Base-by-base conservation (phyloP, 2,797 vertebrate species). In the Tokudaia tokunoshimensis region DNA sequence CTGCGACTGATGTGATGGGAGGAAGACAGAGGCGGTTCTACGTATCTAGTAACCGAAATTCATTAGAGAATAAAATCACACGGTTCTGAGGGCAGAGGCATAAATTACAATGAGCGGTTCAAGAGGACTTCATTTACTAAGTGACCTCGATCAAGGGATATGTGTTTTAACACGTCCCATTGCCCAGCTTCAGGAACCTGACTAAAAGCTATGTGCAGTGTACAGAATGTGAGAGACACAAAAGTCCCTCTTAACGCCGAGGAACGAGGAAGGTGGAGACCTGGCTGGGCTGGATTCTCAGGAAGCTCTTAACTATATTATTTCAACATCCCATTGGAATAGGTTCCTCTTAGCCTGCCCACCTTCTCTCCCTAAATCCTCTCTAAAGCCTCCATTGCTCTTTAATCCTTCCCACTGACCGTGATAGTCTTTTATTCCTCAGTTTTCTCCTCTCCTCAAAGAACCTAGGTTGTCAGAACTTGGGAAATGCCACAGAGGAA, bases 41-140 rank as follows among this genome's bases (percentile, higher is more conserved):
- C 37, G 59, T 94, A 37, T 50, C 85, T 57, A 81, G 75, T 37
- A 57, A 90, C 31, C 94, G 65, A 85, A 89, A 79, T 52, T 94
- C 67, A 75, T 24, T 79, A 65, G 84, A 80, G 89, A 93, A 84
- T 74, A 92, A 94, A 89, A 90, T n/a, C 44, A 37, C n/a, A 67
- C 14, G 24, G 17, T 92, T 79, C 47, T 61, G 74, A 82, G 2
- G 67, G 55, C 82, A n/a, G 72, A 82, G 78, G 84, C 55, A 90
- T 31, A 31, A 74, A 72, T 50, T 19, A 15, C 94, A 92, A 74
- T 1, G 67, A 76, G 61, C 31, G 55, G 74, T 14, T 90, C 50
- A 82, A 74, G 63, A 57, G 57, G 74, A 37, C 50, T 47, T 8
- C 34, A 5, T 83, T 83, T 72, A 52, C 26, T 37, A 52, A 59